Conservation (phyloP, 92 coral and sea anemone species). For the Palythoa grandiflora region DNA sequence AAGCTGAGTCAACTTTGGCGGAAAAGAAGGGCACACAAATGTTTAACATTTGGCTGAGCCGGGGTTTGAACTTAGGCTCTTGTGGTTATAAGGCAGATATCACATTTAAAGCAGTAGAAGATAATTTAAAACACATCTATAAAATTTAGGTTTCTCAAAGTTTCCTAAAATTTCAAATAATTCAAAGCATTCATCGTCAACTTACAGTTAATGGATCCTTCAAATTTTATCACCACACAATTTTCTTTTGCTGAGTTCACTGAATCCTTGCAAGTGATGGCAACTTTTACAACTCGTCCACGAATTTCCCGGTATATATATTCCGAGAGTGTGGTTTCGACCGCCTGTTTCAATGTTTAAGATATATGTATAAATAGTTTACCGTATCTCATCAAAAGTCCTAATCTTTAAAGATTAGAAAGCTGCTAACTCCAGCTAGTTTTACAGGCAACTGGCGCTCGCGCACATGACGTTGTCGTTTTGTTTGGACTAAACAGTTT, state of each 20-base stretch:
- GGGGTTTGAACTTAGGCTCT: too few species aligned
- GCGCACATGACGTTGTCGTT: too few species aligned
- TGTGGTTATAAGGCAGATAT: too few species aligned
- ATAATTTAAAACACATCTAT: too few species aligned
- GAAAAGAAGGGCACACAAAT: too few species aligned
- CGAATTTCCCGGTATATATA: neutral
- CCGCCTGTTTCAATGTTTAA: neutral
- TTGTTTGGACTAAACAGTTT: too few species aligned
- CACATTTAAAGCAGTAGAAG: too few species aligned
- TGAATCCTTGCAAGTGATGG: neutral
- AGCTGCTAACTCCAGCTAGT: neutral
- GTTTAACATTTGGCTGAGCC: too few species aligned
- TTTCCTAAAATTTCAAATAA: neutral
- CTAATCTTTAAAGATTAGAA: neutral
- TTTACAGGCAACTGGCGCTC: too few species aligned
- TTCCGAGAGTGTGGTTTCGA: neutral
- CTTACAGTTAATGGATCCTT: neutral
- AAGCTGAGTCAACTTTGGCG: too few species aligned
- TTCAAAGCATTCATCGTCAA: neutral
- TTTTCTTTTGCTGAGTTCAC: neutral
- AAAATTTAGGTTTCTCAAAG: too few species aligned
- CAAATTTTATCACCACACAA: conserved; percentile 9
- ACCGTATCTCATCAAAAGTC: neutral
- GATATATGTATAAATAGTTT: neutral
- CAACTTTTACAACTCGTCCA: neutral